Evolutionary conservation across 35 echinoderm and acorn worm genomes (phyloP).

Genomic region (Eucidaris tribuloides): DNA sequence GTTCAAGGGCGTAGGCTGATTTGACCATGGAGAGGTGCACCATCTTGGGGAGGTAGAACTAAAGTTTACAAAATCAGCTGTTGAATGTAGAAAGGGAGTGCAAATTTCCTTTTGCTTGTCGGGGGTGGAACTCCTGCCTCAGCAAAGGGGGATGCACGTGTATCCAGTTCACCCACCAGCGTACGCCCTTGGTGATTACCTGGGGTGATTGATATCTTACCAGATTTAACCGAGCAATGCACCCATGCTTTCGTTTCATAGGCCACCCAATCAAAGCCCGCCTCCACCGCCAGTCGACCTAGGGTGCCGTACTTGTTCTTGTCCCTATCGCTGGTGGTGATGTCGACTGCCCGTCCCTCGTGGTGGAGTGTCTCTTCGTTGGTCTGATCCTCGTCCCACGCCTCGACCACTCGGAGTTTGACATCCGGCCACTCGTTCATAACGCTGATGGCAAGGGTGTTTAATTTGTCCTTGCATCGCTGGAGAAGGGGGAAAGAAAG

Average conservation of each 20-base stretch:
- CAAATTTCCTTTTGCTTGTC: too few relatives aligned
- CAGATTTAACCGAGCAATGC: slow-evolving; percentile 91
- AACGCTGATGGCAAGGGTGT: slow-evolving; percentile 86
- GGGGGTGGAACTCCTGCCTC: background rate
- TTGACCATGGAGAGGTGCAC: too few relatives aligned
- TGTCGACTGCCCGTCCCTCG: slow-evolving; percentile 90
- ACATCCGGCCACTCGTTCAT: slow-evolving; percentile 93
- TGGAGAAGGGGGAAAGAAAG: slow-evolving; percentile 38
- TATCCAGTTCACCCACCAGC: background rate
- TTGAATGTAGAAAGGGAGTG: too few relatives aligned
- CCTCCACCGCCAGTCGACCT: slow-evolving; percentile 86
- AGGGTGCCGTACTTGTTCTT: slow-evolving; percentile 86
- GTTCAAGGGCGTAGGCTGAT: background rate
- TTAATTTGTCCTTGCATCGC: slow-evolving; percentile 97
- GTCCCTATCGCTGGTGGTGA: slow-evolving; percentile 92
- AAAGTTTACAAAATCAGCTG: background rate
- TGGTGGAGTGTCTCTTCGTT: slow-evolving; percentile 69
- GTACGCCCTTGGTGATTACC: background rate
- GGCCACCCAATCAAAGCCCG: slow-evolving; percentile 97
- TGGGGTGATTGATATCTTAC: slow-evolving; percentile 21
- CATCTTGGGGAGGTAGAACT: too few relatives aligned
- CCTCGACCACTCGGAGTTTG: slow-evolving; percentile 84
- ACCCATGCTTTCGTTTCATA: slow-evolving; percentile 72
- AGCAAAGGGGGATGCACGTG: background rate
- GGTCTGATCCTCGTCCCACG: slow-evolving; percentile 92